Conservation (phyloP, 2,797 vertebrate species). For the Coccyzus lansbergi region DNA sequence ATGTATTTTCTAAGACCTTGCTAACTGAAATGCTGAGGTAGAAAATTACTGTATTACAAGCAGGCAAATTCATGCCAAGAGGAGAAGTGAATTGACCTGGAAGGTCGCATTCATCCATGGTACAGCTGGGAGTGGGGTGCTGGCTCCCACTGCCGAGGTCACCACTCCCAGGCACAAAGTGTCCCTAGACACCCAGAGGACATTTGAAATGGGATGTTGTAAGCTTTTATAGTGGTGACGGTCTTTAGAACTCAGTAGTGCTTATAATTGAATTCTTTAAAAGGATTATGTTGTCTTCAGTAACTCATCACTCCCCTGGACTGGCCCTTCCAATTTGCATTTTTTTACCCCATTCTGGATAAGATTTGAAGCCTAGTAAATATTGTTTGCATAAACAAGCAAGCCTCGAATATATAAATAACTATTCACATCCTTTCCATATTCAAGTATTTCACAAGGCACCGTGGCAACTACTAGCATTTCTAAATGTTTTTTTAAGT, state of each 20-base stretch:
- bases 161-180: background rate
- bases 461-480: background rate
- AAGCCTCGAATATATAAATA: background rate
- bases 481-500: conserved; percentile 8
- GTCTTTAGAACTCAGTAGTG: background rate
- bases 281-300: background rate
- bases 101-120: background rate
- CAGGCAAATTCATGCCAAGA: background rate
- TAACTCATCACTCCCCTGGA: background rate
- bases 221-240: background rate
- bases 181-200: background rate
- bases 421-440: background rate
- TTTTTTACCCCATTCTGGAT: background rate
- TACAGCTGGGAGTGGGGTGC: background rate
- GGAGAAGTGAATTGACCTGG: conserved; percentile 46
- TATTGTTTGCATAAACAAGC: conserved; percentile 11
- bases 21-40: conserved; percentile 61
- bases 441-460: conserved; percentile 60
- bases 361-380: background rate
- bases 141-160: background rate
- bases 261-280: conserved; percentile 32
- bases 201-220: background rate
- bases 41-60: conserved; percentile 51
- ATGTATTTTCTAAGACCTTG: conserved; percentile 35
- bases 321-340: background rate